Evolutionary conservation across 2,888 invertebrate species (phyloP).

Genomic region (Thumatha senex): DNA sequence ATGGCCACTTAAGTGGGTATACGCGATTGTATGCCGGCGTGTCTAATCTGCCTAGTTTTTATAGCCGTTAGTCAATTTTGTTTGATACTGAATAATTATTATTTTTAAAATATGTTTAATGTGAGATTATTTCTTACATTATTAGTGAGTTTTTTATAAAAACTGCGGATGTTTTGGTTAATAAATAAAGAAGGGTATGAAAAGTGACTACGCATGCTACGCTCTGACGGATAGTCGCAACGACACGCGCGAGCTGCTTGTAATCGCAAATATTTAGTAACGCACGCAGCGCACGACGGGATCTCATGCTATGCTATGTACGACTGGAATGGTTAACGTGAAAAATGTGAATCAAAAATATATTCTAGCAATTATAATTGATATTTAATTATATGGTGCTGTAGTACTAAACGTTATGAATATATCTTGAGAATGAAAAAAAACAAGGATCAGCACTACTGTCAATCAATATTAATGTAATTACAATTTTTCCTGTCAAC

Average conservation of each 20-base stretch:
- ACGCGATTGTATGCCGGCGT: slow-evolving; percentile 68
- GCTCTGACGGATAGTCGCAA: slow-evolving; percentile 42
- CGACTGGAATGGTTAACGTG: slow-evolving; percentile 37
- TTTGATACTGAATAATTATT: neutral
- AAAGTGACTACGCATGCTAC: slow-evolving; percentile 13
- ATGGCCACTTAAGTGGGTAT: slow-evolving; percentile 46
- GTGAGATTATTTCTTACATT: too few species aligned
- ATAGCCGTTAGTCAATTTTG: slow-evolving; percentile 6
- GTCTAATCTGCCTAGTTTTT: slow-evolving; percentile 51
- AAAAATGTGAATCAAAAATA: slow-evolving; percentile 23
- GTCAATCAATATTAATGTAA: too few species aligned
- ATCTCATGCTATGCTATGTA: slow-evolving; percentile 20
- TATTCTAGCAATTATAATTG: neutral
- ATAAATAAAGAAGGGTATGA: neutral
- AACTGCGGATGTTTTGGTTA: neutral
- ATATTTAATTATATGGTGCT: too few species aligned
- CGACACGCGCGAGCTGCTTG: slow-evolving; percentile 54
- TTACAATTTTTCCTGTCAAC: too few species aligned
- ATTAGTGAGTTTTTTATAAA: too few species aligned
- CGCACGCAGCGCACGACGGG: slow-evolving; percentile 61
- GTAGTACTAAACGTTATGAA: too few species aligned
- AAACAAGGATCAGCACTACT: too few species aligned
- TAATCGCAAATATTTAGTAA: slow-evolving; percentile 54
- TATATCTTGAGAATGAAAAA: too few species aligned
- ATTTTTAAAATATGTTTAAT: too few species aligned